Conservation (phyloP, 2,797 vertebrate genomes). For the Danionella dracula region DNA sequence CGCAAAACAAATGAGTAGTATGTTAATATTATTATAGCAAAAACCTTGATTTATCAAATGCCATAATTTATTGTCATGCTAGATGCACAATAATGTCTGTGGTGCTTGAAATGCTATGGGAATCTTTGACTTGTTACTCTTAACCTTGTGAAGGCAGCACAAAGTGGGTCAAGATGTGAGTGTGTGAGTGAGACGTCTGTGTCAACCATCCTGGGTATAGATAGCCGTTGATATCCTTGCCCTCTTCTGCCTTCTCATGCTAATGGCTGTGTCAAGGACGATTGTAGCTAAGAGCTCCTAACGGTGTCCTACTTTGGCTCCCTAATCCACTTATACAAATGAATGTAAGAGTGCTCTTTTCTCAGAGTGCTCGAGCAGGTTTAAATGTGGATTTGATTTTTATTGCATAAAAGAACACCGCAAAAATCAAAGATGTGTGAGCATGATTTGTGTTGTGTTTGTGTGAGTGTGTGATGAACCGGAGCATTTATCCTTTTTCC, state of each 20-base stretch:
- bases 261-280: constrained; percentile 13
- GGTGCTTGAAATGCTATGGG: too few relatives aligned
- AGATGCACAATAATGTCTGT: too few relatives aligned
- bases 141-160: too few relatives aligned
- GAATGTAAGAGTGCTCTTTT: constrained; percentile 17
- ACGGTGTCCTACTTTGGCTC: constrained; percentile 19
- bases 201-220: not conserved
- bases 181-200: not conserved
- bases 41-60: too few relatives aligned
- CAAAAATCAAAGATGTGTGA: not conserved
- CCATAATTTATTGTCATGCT: too few relatives aligned
- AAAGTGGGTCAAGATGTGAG: too few relatives aligned
- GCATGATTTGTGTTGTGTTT: constrained; percentile 8
- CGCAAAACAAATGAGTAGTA: too few relatives aligned
- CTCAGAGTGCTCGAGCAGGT: not conserved
- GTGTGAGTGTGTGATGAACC: constrained; percentile 8
- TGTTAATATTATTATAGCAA: too few relatives aligned
- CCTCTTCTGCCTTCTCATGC: not conserved
- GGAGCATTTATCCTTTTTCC: constrained; percentile 48
- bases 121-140: too few relatives aligned
- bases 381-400: not conserved
- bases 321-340: constrained; percentile 33
- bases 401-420: not conserved
- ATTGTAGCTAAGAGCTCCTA: constrained; percentile 19
- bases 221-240: not conserved